Base-by-base conservation (phyloP, 2,888 invertebrate genomes). In the Zelleria hepariella region DNA sequence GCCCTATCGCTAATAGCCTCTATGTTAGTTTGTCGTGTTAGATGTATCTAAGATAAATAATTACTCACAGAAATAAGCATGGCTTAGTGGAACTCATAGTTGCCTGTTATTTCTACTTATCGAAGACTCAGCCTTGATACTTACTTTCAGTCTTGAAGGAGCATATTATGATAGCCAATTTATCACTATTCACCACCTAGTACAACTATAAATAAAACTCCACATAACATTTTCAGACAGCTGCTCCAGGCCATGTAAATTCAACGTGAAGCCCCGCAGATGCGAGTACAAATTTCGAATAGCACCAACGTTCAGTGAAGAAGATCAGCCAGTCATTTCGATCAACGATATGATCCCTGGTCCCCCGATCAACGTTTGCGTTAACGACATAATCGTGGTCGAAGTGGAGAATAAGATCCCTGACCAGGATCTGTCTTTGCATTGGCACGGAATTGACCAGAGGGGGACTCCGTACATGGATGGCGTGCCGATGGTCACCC, bases 401-500 rank as follows among this genome's bases (percentile, higher is more conserved):
- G 93, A 94, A 73, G 93, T 95, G 1, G 85, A 90, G 57, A 95
- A 95, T 70, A 91, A 90, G 67, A 82, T 95, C 59, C 91, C 92
- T 0, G 92, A 92, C 25, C 91, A 93, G 69, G 92, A 92, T 57
- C 77, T 93, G 0, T 89, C 93, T 6, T 84, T 96, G 8, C 95
- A 96, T 73, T 96, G 95, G 95, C 93, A 95, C 70, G 96, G 95
- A 0, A 60, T 89, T 4, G 81, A 84, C 26, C 91, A 92, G 75
- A 78, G 88, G 67, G 90, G 90, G 26, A 91, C 93, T 2, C 94
- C 94, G 0, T 92, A 90, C 68, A 94, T 94, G 94, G 94, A 95
- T 66, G 94, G 94, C 1, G 93, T 92, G 3, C 93, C 94, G 0
- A 91, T 94, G 90, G 85, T 94, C n/a, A 94, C 94, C 0, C 94